Conservation (phyloP, 2,797 vertebrate species). For the Pipistrellus pipistrellus region DNA sequence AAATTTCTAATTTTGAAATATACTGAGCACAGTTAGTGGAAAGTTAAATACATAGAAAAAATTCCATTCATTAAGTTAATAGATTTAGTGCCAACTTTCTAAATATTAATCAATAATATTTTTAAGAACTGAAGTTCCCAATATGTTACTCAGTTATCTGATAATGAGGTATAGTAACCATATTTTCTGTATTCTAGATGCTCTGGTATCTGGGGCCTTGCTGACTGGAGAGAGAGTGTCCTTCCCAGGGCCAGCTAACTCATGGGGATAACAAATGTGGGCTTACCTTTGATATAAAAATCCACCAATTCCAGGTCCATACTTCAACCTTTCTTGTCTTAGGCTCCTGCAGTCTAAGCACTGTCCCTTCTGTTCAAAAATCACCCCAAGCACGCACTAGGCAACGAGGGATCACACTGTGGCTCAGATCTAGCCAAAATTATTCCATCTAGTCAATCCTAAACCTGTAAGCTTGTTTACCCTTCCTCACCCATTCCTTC, state of each 20-base stretch:
- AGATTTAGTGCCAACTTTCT: neutral
- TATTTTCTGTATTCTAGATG: neutral
- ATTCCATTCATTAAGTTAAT: neutral
- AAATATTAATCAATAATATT: neutral
- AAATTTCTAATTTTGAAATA: neutral
- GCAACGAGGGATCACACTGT: accelerated
- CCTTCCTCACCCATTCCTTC: neutral
- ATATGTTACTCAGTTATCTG: neutral
- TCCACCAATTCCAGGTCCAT: neutral
- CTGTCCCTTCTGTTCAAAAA: neutral
- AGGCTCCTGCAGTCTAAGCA: neutral
- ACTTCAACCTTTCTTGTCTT: neutral
- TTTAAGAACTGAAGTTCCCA: neutral
- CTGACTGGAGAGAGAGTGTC: neutral
- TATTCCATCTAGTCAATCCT: neutral
- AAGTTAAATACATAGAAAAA: neutral
- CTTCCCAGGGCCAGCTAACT: neutral
- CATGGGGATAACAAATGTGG: neutral
- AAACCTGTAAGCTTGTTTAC: neutral
- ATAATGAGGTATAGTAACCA: neutral
- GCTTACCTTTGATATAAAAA: neutral
- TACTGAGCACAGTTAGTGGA: neutral
- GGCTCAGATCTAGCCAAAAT: neutral
- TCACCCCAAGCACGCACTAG: neutral
- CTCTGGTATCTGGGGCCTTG: neutral